phyloP scores from a whole-genome alignment of 1,140 invertebrate genomes.

The Trichonephila clavata region DNA sequence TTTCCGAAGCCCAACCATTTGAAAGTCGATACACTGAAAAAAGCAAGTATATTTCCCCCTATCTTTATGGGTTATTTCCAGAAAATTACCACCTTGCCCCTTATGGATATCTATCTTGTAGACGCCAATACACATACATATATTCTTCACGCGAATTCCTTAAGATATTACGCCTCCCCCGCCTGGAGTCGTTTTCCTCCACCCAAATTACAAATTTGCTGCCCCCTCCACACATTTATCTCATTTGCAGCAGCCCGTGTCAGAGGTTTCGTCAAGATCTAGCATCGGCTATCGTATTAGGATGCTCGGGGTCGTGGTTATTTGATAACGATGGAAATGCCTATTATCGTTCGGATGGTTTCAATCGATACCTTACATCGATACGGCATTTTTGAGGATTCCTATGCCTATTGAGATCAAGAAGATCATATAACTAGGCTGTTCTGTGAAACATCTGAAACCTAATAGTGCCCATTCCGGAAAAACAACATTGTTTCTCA shows the following conservation, averaged over 20 bases:
- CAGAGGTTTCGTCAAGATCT: constrained; percentile 30
- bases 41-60: too few relatives aligned
- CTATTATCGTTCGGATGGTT: background rate
- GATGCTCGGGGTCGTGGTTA: background rate
- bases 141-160: background rate
- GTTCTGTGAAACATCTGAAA: too few relatives aligned
- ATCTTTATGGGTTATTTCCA: too few relatives aligned
- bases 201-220: background rate
- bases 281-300: constrained; percentile 32
- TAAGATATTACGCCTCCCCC: background rate
- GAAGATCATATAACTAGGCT: background rate
- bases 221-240: background rate
- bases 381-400: background rate
- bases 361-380: background rate
- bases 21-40: too few relatives aligned
- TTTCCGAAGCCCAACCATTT: too few relatives aligned
- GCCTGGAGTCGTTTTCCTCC: background rate
- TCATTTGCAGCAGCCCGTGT: background rate
- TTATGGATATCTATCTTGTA: background rate
- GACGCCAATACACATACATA: background rate
- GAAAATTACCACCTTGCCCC: background rate
- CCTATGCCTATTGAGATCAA: background rate
- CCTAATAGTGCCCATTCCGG: too few relatives aligned
- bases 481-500: too few relatives aligned
- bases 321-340: constrained; percentile 27